phyloP scores from a whole-genome alignment of 2,888 invertebrate species.

The Oeneis ivallda region DNA sequence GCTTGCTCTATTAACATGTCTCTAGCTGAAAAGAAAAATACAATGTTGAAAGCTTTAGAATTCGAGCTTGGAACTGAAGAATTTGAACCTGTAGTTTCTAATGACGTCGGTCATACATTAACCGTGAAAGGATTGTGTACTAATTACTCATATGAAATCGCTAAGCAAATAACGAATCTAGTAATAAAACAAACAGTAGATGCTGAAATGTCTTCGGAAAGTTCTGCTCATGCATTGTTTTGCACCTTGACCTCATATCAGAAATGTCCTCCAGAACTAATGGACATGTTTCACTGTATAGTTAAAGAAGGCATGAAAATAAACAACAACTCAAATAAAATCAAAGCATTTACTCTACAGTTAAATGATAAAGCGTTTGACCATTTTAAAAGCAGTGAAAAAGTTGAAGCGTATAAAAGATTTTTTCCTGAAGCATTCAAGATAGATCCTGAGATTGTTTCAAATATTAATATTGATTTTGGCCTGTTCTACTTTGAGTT shows the following conservation, averaged over 20 bases:
- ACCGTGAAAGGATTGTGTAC: constrained; percentile 73
- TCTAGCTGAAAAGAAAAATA: constrained; percentile 74
- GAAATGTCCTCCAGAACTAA: constrained; percentile 52
- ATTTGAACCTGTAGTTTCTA: constrained; percentile 37
- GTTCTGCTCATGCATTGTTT: constrained; percentile 45
- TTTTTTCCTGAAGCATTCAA: constrained; percentile 58
- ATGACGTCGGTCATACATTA: constrained; percentile 56
- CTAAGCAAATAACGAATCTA: constrained; percentile 79
- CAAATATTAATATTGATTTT: constrained; percentile 63
- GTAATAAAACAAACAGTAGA: constrained; percentile 50
- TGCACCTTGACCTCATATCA: constrained; percentile 58
- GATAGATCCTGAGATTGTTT: constrained; percentile 42
- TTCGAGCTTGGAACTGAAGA: constrained; percentile 46
- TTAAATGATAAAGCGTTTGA: constrained; percentile 52
- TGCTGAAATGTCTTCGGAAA: constrained; percentile 32
- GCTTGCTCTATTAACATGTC: constrained; percentile 61
- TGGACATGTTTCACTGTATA: constrained; percentile 46
- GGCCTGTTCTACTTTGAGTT: constrained; percentile 72
- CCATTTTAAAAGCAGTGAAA: constrained; percentile 39
- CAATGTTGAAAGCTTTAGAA: constrained; percentile 64
- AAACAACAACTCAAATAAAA: constrained; percentile 36
- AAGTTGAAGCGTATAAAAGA: constrained; percentile 49
- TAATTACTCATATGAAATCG: constrained; percentile 74
- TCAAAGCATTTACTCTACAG: constrained; percentile 37
- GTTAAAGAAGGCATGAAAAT: constrained; percentile 44